A percentile compares a stretch with the other conserved stretches of the same genome.
Evolutionary conservation across 2,888 invertebrate species (phyloP).

Genomic region (Luperina nickerlii): DNA sequence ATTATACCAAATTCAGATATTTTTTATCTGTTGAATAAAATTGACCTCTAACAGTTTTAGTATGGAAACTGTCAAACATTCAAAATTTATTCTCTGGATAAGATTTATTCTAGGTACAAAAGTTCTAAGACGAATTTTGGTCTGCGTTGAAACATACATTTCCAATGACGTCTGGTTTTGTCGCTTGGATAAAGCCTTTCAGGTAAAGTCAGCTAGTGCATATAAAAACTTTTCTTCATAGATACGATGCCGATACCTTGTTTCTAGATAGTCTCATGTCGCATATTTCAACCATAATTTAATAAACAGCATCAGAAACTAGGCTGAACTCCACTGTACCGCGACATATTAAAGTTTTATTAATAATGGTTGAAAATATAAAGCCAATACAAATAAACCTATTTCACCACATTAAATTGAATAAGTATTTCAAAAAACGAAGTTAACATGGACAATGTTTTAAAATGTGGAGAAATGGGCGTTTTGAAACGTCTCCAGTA

Average conservation of each 20-base stretch:
- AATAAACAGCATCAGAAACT: constrained; percentile 2
- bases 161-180: not conserved
- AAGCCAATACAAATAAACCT: constrained; percentile 21
- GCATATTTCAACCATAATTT: constrained; percentile 47
- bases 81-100: not conserved
- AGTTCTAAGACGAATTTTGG: not conserved
- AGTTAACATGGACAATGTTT: constrained; percentile 1
- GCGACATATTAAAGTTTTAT: constrained; percentile 6
- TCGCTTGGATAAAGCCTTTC: not conserved
- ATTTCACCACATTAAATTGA: constrained; percentile 29
- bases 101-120: not conserved
- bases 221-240: not conserved
- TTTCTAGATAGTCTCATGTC: constrained; percentile 36
- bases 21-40: not conserved
- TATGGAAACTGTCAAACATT: not conserved
- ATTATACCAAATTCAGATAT: not conserved
- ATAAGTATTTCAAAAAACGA: constrained; percentile 16
- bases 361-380: constrained; percentile 52
- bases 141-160: not conserved
- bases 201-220: not conserved
- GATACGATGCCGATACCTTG: constrained; percentile 31
- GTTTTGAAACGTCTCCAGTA: constrained; percentile 55
- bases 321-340: not conserved
- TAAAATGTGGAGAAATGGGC: constrained; percentile 57
- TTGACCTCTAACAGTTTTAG: not conserved